Conservation (phyloP, 2,113 vertebrate genomes). For the Perognathus longimembris region DNA sequence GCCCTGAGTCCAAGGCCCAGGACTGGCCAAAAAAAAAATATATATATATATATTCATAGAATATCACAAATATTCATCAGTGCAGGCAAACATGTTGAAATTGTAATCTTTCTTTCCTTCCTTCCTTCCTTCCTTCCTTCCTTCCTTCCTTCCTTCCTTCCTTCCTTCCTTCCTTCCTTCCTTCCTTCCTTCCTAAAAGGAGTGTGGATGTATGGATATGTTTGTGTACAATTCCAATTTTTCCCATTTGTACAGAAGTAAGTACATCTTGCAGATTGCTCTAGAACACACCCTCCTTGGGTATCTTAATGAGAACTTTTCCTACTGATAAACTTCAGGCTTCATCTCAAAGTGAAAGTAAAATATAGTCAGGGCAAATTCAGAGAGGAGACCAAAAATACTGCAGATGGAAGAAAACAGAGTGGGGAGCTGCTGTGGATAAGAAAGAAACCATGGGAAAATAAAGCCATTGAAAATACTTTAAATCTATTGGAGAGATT, state of each 20-base stretch:
- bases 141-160: neutral
- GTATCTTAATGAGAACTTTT: slow-evolving; percentile 66
- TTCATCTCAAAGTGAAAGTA: slow-evolving; percentile 77
- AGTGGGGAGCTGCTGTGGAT: neutral
- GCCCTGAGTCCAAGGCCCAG: no score
- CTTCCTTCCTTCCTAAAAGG: neutral
- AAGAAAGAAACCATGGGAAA: slow-evolving; percentile 61
- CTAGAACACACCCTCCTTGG: neutral
- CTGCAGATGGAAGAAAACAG: neutral
- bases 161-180: neutral
- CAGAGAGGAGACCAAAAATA: slow-evolving; percentile 51
- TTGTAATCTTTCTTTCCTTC: neutral
- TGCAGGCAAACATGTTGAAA: neutral
- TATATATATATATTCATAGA: no score
- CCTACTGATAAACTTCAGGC: slow-evolving; percentile 42
- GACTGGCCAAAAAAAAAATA: no score
- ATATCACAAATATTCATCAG: neutral
- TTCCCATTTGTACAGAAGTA: slow-evolving; percentile 47
- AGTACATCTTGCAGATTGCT: neutral
- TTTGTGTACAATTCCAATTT: slow-evolving; percentile 15
- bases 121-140: neutral
- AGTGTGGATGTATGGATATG: neutral
- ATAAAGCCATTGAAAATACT: slow-evolving; percentile 55
- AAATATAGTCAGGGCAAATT: slow-evolving; percentile 45
- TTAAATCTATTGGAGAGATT: slow-evolving; percentile 52